Base-by-base conservation (phyloP, 1,140 invertebrate genomes). In the Probaryconus sp. region DNA sequence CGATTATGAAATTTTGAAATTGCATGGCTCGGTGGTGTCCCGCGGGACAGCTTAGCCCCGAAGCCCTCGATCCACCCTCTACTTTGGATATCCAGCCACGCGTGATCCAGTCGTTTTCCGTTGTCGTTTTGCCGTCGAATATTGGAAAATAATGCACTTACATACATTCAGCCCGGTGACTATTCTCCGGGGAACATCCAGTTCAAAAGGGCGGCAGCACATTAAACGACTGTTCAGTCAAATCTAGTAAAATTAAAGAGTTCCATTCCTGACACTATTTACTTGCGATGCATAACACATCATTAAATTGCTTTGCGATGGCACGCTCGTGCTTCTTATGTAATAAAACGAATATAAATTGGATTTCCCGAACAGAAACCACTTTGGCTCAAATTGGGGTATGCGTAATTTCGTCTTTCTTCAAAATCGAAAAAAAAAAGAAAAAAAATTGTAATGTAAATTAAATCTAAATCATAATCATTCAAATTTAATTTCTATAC, bases 61-160 rank as follows among this genome's bases (percentile, higher is more conserved):
- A 67, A 76, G 69, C 76, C 64, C 72, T 76, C 31, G 60, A 72
- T 73, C 33, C 26, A 78, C 72, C 76, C 69, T 73, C 58, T 63
- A 58, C 72, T 76, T 78, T 72, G 65, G 77, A 76, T 76, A 78
- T 70, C 47, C 77, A 78, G 56, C 68, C 64, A 78, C 73, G 77
- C 73, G 77, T 78, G 65, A 78, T 78, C 56, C 55, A 64, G 60
- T 68, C 76, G 65, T 76, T 76, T 76, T 69, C 76, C 76, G 73
- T 73, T 76, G 76, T 72, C 76, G 76, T 77, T 77, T 76, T 74
- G 48, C 70, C 65, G 51, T 72, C 70, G 77, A 76, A 79, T 79
- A 79, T 79, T 77, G 78, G 74, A 79, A 79, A 77, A 79, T 79
- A 79, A 79, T 79, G 64, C 68, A 79, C 74, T 79, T 77, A 77